Evolutionary conservation across 2,888 invertebrate genomes (phyloP), one percentile per base, ranked within the genome.

Genomic region (Drosophila neonasuta): DNA sequence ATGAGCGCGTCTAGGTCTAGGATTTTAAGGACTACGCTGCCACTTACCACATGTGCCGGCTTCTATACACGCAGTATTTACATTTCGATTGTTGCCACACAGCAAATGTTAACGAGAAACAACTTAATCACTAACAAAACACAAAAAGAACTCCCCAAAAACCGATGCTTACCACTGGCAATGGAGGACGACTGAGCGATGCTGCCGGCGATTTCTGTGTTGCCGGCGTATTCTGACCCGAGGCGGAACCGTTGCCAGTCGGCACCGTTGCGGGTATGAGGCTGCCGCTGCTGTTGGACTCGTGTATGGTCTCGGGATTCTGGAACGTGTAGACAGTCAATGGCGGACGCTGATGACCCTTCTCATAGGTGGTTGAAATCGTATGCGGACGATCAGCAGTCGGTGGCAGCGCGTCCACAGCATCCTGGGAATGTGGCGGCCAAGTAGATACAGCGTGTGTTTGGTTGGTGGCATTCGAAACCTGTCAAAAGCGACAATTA

Each of bases 381-480:
- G 98, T 98, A 89, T 98, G 98, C 1, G 97, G 97, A 71, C 97
- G 92, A 75, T 96, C 96, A 62, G 94, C 94, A 91, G 96, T 94
- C 76, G 90, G 89, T 54, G 89, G 88, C 71, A 89, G 74, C 50
- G 80, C 70, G 50, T 88, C 84, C 58, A 88, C 90, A 67, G 80
- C 89, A 76, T 91, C 91, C 85, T 91, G 91, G 80, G 90, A 90
- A 89, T 91, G 91, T 87, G 91, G 91, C 76, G 91, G 91, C 91
- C 91, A 91, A 63, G 91, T 91, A 55, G 91, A 90, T 7, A 91
- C 90, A 58, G 90, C 91, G 55, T 91, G 91, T 29, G 90, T 89
- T 78, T 90, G 91, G 77, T 89, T 90, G 65, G 90, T 90, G 49
- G 89, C 88, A 75, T 89, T 89, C 41, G 93, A 93, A 87, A 93